Percentiles rank a stretch among this genome's conserved stretches.
Evolutionary conservation across 2,797 vertebrate species (phyloP).

Genomic region (Acrossocheilus fasciatus): DNA sequence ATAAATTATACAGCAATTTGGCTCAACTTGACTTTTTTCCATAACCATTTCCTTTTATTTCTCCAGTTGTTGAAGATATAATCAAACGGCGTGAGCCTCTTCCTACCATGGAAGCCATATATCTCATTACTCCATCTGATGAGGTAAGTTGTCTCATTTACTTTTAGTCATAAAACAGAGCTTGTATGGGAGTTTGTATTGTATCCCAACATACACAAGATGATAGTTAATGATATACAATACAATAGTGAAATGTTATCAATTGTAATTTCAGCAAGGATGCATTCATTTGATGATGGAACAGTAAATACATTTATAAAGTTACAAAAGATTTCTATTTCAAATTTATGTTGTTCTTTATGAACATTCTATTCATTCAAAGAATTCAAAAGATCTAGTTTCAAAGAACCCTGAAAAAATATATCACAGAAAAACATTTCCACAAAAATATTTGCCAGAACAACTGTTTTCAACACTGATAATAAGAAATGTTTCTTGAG

Average conservation of each 20-base stretch:
- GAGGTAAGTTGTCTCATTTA: slow-evolving; percentile 68
- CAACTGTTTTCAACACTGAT: background rate
- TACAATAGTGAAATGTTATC: background rate
- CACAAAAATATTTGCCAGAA: background rate
- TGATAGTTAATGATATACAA: background rate
- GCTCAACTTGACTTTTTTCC: background rate
- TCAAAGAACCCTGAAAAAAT: background rate
- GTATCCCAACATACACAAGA: background rate
- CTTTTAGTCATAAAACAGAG: background rate
- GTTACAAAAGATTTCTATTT: background rate
- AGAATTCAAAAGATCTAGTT: background rate
- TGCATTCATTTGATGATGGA: background rate
- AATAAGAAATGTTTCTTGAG: background rate
- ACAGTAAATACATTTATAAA: background rate
- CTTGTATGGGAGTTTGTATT: background rate
- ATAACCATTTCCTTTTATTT: background rate
- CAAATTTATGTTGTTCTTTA: background rate
- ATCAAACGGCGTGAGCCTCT: slow-evolving; percentile 92
- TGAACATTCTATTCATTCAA: background rate
- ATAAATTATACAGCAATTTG: background rate
- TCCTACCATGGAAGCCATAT: slow-evolving; percentile 89
- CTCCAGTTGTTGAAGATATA: slow-evolving; percentile 94
- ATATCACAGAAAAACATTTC: background rate
- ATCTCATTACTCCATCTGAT: slow-evolving; percentile 81
- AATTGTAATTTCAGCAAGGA: background rate